A percentile compares a stretch with the other conserved stretches of the same genome.
Evolutionary conservation across 2,888 invertebrate genomes (phyloP).

Genomic region (Bugulina stolonifera): DNA sequence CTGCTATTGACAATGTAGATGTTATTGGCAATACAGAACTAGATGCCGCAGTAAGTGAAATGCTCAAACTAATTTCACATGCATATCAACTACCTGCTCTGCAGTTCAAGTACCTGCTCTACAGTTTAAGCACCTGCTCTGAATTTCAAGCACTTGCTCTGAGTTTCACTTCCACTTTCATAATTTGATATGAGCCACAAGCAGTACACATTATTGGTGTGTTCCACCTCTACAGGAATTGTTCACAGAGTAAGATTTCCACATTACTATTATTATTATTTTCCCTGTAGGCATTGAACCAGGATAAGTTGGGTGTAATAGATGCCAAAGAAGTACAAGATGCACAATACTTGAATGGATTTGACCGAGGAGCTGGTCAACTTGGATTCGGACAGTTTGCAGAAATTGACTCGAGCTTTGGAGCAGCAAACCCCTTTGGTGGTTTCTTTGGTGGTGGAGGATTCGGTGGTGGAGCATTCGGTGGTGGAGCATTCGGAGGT

Average conservation of each 20-base stretch:
- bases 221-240: too few relatives aligned
- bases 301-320: background rate
- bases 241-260: background rate
- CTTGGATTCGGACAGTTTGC: background rate
- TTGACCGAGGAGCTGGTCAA: background rate
- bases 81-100: too few relatives aligned
- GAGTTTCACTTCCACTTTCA: too few relatives aligned
- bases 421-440: background rate
- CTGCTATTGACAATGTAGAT: too few relatives aligned
- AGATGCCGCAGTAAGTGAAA: too few relatives aligned
- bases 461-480: background rate
- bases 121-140: too few relatives aligned
- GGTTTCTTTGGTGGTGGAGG: background rate
- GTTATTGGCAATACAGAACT: too few relatives aligned
- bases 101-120: too few relatives aligned
- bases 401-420: background rate
- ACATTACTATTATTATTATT: background rate
- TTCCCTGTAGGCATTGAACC: background rate
- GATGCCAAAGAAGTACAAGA: background rate
- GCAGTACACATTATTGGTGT: too few relatives aligned
- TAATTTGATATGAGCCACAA: too few relatives aligned
- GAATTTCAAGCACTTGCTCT: too few relatives aligned
- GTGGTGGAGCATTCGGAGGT: background rate
- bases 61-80: too few relatives aligned
- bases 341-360: background rate